A percentile compares a stretch with the other conserved stretches of the same genome.
These are phyloP conservation scores for Sebastiscus tertius DNA, from an alignment of 2,797 vertebrate species.

Conservation along the genomic window DNA sequence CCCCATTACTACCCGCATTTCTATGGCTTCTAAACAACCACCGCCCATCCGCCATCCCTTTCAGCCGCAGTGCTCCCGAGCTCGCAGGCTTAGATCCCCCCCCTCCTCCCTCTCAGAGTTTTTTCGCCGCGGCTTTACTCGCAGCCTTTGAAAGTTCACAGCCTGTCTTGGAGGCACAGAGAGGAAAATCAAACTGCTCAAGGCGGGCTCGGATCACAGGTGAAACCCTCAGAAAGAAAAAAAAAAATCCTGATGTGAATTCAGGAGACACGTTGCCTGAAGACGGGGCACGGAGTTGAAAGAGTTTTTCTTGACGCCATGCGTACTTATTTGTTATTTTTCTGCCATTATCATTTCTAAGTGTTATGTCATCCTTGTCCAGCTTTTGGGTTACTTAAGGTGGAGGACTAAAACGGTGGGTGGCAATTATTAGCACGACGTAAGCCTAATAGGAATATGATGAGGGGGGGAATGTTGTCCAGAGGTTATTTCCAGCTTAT, in stretches of 20 bases:
- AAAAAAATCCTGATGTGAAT: constrained; percentile 69
- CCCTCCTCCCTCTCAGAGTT: not conserved
- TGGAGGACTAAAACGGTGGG: constrained; percentile 5
- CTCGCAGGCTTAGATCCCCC: constrained; percentile 46
- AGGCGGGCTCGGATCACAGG: constrained; percentile 73
- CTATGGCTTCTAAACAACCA: constrained; percentile 52
- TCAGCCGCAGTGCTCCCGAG: constrained; percentile 44
- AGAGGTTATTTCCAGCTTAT: constrained; percentile 64
- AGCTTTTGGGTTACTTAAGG: constrained; percentile 9
- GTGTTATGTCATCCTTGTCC: constrained; percentile 15
- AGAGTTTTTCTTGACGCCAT: constrained; percentile 33
- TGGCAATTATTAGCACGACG: constrained; percentile 38
- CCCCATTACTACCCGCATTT: constrained; percentile 52
- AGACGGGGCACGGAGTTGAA: constrained; percentile 60
- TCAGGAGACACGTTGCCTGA: constrained; percentile 70
- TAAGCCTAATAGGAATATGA: constrained; percentile 43
- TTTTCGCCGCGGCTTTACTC: constrained; percentile 60
- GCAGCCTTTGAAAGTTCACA: constrained; percentile 79
- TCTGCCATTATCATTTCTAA: constrained; percentile 11
- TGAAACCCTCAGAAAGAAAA: constrained; percentile 44
- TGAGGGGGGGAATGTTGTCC: constrained; percentile 50
- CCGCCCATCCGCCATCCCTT: constrained; percentile 32
- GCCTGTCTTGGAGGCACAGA: constrained; percentile 73
- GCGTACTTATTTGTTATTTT: constrained; percentile 50
- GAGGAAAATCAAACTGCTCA: constrained; percentile 73